Evolutionary conservation across 2,113 vertebrate species (phyloP).

Genomic region (Lepus europaeus): DNA sequence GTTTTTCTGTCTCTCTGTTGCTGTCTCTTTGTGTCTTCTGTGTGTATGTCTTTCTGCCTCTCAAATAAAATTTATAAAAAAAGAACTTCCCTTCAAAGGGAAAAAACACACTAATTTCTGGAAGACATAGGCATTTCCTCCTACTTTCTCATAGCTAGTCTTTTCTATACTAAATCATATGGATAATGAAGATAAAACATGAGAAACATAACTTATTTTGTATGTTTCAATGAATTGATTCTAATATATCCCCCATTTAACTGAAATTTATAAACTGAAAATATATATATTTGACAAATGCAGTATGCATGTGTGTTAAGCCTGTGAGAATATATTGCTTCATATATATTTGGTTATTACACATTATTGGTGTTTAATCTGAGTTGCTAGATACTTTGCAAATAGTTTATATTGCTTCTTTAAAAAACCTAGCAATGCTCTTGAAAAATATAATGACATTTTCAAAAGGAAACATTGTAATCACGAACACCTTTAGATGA

Average conservation of each 20-base stretch:
- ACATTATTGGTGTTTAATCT: conserved; percentile 16
- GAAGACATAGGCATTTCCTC: not conserved
- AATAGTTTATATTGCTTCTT: not conserved
- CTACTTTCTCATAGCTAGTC: not conserved
- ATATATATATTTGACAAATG: conserved; percentile 26
- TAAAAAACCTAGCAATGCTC: conserved; percentile 39
- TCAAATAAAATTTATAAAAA: too few species aligned
- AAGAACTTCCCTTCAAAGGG: not conserved
- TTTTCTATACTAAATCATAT: not conserved
- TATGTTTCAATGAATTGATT: conserved; percentile 34
- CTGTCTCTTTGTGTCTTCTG: too few species aligned
- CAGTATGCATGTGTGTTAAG: not conserved
- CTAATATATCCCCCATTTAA: not conserved
- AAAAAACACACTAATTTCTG: not conserved
- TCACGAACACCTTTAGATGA: not conserved
- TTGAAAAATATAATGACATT: not conserved
- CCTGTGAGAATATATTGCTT: not conserved
- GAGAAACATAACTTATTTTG: not conserved
- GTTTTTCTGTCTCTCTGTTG: too few species aligned
- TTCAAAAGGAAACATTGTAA: not conserved
- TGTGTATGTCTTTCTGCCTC: too few species aligned
- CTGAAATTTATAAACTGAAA: not conserved
- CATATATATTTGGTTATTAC: not conserved
- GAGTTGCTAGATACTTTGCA: not conserved
- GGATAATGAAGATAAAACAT: conserved; percentile 2